phyloP scores from a whole-genome alignment of 2,797 vertebrate species.

The Chelmon rostratus region DNA sequence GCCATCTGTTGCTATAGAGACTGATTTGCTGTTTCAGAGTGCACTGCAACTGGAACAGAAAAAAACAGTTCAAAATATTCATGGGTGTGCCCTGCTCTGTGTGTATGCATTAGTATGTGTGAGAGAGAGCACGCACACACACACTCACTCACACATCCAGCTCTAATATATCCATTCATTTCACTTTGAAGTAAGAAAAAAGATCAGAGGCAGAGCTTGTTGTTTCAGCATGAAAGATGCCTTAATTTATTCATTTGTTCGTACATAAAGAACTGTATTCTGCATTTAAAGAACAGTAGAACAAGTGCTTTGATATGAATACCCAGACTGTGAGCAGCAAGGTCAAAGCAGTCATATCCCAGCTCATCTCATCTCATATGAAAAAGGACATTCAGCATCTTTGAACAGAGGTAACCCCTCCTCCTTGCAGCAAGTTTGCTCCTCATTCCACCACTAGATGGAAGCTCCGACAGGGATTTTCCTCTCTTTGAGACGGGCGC shows the following conservation, averaged over 20 bases:
- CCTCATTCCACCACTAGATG: conserved; percentile 64
- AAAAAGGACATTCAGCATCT: conserved; percentile 69
- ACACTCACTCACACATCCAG: conserved; percentile 7
- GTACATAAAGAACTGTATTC: conserved; percentile 63
- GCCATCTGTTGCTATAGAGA: conserved; percentile 84
- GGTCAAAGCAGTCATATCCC: conserved; percentile 56
- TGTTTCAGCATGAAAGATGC: conserved; percentile 54
- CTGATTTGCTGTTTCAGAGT: conserved; percentile 67
- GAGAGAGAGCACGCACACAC: neutral
- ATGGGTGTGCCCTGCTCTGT: conserved; percentile 60
- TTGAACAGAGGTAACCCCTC: conserved; percentile 59
- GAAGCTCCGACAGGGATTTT: conserved; percentile 41
- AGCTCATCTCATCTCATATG: conserved; percentile 56
- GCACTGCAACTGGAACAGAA: conserved; percentile 67
- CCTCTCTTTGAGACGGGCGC: neutral
- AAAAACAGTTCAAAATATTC: conserved; percentile 67
- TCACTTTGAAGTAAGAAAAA: conserved; percentile 70
- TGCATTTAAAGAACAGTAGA: conserved; percentile 67
- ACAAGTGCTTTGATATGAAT: conserved; percentile 58
- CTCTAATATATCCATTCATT: conserved; percentile 35
- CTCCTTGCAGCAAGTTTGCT: conserved; percentile 61
- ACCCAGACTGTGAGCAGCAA: conserved; percentile 59
- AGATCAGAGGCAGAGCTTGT: conserved; percentile 52
- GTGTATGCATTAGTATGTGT: conserved; percentile 33
- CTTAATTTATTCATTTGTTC: conserved; percentile 69